Conservation (phyloP, 2,888 invertebrate species). For the Agrochola lychnidis region DNA sequence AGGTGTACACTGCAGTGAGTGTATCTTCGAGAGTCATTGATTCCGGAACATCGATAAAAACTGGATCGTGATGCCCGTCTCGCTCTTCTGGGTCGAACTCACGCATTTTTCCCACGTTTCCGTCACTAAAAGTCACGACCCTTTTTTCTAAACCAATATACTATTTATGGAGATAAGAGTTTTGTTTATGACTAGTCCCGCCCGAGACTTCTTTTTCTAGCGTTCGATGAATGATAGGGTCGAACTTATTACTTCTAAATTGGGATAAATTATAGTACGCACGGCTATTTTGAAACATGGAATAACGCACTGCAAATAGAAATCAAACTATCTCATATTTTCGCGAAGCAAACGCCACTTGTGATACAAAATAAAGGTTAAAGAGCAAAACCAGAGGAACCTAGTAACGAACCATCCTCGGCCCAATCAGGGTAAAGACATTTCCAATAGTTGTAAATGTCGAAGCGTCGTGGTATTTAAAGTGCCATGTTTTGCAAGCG, state of each 20-base stretch:
- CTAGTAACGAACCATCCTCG: conserved; percentile 11
- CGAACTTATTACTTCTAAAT: conserved; percentile 28
- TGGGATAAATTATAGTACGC: not conserved
- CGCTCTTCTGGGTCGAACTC: conserved; percentile 70
- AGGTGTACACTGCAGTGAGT: conserved; percentile 44
- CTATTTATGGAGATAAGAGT: conserved; percentile 64
- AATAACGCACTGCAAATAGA: not conserved
- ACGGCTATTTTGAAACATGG: not conserved
- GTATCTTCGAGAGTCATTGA: conserved; percentile 58
- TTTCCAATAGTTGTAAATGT: conserved; percentile 68
- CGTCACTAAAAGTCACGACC: conserved; percentile 76
- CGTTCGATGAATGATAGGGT: conserved; percentile 14
- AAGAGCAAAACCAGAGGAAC: conserved; percentile 13
- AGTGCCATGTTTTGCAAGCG: conserved; percentile 75
- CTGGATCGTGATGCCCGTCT: conserved; percentile 75
- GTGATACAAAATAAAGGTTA: conserved; percentile 13
- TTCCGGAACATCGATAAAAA: conserved; percentile 79
- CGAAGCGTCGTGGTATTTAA: conserved; percentile 71
- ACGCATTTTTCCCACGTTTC: conserved; percentile 83
- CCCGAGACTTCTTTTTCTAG: conserved; percentile 26
- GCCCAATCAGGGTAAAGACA: conserved; percentile 49
- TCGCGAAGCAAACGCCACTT: not conserved
- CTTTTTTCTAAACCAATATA: conserved; percentile 62
- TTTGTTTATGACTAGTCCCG: conserved; percentile 50
- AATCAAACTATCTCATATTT: not conserved